A percentile compares a stretch with the other conserved stretches of the same genome.
phyloP scores from a whole-genome alignment of 2,888 invertebrate species.

The Conchocele bisecta region DNA sequence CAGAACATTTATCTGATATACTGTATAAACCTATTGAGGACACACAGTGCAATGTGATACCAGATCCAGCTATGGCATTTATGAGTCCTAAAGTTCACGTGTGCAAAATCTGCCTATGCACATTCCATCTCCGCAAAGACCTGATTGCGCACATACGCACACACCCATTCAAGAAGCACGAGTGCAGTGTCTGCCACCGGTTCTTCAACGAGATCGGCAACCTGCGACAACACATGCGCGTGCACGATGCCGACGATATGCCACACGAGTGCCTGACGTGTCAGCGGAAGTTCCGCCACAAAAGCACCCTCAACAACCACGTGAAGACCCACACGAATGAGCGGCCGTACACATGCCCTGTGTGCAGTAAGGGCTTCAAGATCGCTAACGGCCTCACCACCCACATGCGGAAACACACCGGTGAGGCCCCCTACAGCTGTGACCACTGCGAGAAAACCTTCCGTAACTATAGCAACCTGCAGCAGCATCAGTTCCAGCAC shows the following conservation, averaged over 20 bases:
- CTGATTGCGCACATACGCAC: too few species aligned
- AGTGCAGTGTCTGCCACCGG: slow-evolving; percentile 10
- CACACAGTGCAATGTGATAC: too few species aligned
- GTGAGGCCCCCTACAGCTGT: background rate
- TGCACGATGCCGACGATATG: slow-evolving; percentile 45
- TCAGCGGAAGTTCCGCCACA: slow-evolving; percentile 45
- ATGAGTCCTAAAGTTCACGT: too few species aligned
- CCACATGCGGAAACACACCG: slow-evolving; percentile 5
- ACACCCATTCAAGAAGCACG: too few species aligned
- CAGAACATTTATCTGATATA: too few species aligned
- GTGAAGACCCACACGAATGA: background rate
- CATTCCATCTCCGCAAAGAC: too few species aligned
- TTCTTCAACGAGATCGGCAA: slow-evolving; percentile 54
- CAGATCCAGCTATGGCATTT: too few species aligned
- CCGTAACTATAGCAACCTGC: too few species aligned
- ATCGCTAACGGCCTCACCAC: background rate
- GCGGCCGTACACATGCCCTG: background rate
- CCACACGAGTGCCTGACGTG: slow-evolving; percentile 49
- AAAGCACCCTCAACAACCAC: slow-evolving; percentile 31
- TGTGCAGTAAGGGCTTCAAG: background rate
- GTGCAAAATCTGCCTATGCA: too few species aligned
- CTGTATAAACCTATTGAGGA: too few species aligned
- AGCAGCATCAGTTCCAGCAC: too few species aligned
- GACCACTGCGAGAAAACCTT: too few species aligned
- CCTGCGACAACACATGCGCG: slow-evolving; percentile 48